A percentile compares a stretch with the other conserved stretches of the same genome.
These are phyloP conservation scores for Hydropsyche betteni DNA, from an alignment of 2,888 invertebrate genomes.

Conservation along the genomic window DNA sequence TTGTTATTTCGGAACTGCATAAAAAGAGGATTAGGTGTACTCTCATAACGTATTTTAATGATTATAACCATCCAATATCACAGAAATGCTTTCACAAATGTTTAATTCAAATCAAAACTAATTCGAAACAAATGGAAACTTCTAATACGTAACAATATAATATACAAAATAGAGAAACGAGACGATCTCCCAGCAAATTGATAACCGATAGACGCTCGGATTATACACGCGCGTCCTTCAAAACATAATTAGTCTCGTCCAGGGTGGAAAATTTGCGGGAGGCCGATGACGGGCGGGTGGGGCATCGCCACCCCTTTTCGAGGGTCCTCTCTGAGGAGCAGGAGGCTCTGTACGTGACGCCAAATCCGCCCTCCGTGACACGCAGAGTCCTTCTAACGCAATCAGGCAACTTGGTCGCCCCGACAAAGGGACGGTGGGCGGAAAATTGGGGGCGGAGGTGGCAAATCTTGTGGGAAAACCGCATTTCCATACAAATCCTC, in stretches of 20 bases:
- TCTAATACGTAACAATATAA: neutral
- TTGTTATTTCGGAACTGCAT: no score
- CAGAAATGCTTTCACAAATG: neutral
- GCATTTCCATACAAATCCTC: constrained; percentile 48
- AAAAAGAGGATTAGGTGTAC: no score
- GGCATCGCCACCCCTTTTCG: neutral
- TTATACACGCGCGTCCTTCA: constrained; percentile 36
- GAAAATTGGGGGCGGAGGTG: neutral
- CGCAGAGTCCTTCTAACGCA: constrained; percentile 46
- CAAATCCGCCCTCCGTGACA: constrained; percentile 39
- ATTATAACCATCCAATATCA: neutral
- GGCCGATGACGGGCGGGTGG: no score
- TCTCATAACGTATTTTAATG: no score
- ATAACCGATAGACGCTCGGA: constrained; percentile 34
- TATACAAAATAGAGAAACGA: neutral
- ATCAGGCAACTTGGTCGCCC: constrained; percentile 39
- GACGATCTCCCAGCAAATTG: constrained; percentile 25
- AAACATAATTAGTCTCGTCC: constrained; percentile 36
- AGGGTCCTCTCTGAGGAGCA: neutral
- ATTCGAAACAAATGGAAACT: neutral
- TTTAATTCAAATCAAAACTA: neutral
- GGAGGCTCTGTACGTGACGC: constrained; percentile 33
- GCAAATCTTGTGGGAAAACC: constrained; percentile 48
- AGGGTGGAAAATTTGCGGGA: neutral
- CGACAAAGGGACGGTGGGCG: neutral